Conservation (phyloP, 2,113 vertebrate genomes). For the Periophthalmus modestus region DNA sequence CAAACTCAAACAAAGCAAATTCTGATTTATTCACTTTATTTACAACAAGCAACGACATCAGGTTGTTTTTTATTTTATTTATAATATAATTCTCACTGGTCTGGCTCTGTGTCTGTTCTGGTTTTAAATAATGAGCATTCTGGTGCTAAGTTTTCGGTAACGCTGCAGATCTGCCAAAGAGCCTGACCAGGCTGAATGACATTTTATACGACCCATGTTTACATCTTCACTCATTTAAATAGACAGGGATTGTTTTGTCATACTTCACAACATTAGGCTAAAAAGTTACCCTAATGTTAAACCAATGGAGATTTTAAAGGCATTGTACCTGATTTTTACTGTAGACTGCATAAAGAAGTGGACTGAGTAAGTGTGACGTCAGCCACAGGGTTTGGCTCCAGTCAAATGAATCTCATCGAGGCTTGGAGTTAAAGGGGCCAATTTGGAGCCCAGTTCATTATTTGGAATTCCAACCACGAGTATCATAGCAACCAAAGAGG, state of each 20-base stretch:
- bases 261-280: background rate
- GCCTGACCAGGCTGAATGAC: background rate
- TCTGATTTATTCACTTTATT: slow-evolving; percentile 68
- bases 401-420: too few species aligned
- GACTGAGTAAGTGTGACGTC: too few species aligned
- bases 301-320: background rate
- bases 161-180: background rate
- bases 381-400: too few species aligned
- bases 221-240: background rate
- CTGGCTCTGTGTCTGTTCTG: background rate
- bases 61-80: background rate
- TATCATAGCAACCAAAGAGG: too few species aligned
- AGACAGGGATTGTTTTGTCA: background rate
- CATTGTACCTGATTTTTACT: background rate
- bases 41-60: background rate
- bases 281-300: background rate
- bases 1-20: slow-evolving; percentile 92
- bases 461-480: too few species aligned
- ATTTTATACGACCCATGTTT: background rate
- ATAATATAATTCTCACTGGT: background rate
- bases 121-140: background rate
- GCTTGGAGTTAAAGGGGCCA: too few species aligned
- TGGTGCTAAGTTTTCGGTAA: background rate
- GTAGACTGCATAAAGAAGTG: too few species aligned
- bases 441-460: too few species aligned